Base-by-base conservation (phyloP, 2,888 invertebrate species). In the Empis stercorea region DNA sequence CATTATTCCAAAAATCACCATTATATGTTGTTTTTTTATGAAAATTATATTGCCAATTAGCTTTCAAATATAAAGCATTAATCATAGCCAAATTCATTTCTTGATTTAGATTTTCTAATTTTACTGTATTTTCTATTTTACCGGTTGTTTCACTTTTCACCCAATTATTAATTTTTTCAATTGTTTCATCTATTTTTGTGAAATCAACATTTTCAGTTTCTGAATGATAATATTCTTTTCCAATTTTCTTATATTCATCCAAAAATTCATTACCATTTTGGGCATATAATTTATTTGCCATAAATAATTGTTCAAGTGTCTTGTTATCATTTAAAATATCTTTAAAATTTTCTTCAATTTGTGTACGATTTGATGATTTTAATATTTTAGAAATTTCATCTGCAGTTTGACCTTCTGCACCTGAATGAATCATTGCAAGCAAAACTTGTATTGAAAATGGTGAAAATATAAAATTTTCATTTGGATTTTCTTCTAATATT, bases 61-160 rank as follows among this genome's bases (percentile, higher is more conserved):
- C 81, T 72, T 87, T 87, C 70, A 88, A 88, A 62, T 87, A 86
- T 20, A 88, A 75, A 4, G 87, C 87, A 60, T 87, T 88, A 1
- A 85, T 75, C 9, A 88, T 73, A 10, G 87, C 80, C 51, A 86
- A 62, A 36, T 77, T 69, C 5, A 84, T 83, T 4, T 64, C 55
- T 0, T 46, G 20, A 57, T 66, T 57, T 3, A 86, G 57, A 61
- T 71, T 70, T 52, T 71, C 77, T 3, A 75, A n/a, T 1, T 72
- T 61, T 43, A 93, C 70, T 11, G 93, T 71, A 56, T 87, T 73
- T 56, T 80, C 79, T 51, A 93, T 92, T 62, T 81, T 85, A 9
- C 81, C 66, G 43, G 84, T 79, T 0, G 93, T 93, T 60, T 84
- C 76, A 2, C 74, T 64, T 59, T 80, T 78, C 45, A 79, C 87